Evolutionary conservation across 1,140 invertebrate genomes (phyloP), one percentile per base, ranked within the genome.

Genomic region (Drosophila bocqueti): DNA sequence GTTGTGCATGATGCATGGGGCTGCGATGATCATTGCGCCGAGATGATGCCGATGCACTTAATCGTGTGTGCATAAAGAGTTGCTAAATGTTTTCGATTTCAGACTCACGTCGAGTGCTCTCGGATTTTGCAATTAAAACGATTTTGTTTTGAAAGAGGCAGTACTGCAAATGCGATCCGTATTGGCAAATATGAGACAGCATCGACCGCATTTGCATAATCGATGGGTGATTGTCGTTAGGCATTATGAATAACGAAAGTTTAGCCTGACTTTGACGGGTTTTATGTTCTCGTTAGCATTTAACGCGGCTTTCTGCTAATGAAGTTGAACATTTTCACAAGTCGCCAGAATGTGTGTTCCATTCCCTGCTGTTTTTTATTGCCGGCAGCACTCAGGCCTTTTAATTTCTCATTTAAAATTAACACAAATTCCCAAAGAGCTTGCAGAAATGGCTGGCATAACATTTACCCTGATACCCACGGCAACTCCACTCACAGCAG

Each of bases 1-100:
- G 86, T 83, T 79, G 78, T 83, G 71, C 83, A 83, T 79, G 66
- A 64, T 68, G 80, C 79, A 77, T 65, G 40, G 64, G 61, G 26
- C 74, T 61, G 8, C 29, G 38, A 77, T 76, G 60, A 79, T 74
- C 68, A 46, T 60, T 54, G 38, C 64, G n/a, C 43, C 3, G 43
- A 18, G 43, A 8, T n/a, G 43, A 59, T 47, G 34, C 42, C 43
- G 54, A 77, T 64, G 61, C 36, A 60, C 46, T 45, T 50, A 8
- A 26, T 24, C 50, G 63, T 47, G 63, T 47, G 34, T 31, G 61
- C 65, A 50, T 72, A 61, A 73, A 73, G 69, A 60, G 66, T 71
- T 73, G 55, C 46, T 73, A 73, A 73, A 73, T 73, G 68, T 43
- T 73, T 73, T 73, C 52, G 65, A 58, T 72, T 71, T 72, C 31